phyloP scores from a whole-genome alignment of 2,797 vertebrate species.

The Sebastes diploproa region DNA sequence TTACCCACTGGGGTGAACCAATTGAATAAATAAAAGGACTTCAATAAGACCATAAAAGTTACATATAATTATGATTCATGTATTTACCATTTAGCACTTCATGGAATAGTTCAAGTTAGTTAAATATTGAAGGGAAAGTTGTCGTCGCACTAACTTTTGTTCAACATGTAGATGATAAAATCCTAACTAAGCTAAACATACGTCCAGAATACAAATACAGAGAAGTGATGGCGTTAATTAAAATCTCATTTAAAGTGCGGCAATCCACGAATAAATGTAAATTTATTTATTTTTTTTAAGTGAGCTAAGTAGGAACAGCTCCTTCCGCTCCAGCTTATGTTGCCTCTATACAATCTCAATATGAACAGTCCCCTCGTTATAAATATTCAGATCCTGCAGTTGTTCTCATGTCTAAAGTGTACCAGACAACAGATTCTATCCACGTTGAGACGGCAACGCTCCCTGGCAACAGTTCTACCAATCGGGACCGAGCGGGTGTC shows the following conservation, averaged over 20 bases:
- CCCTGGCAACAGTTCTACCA: slow-evolving; percentile 86
- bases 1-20: background rate
- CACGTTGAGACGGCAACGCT: slow-evolving; percentile 81
- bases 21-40: background rate
- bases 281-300: background rate
- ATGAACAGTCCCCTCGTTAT: slow-evolving; percentile 80
- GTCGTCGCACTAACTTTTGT: slow-evolving; percentile 9
- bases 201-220: background rate
- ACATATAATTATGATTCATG: slow-evolving; percentile 12
- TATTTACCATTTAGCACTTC: slow-evolving; percentile 4
- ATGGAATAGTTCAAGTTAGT: slow-evolving; percentile 21
- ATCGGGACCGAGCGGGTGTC: slow-evolving; percentile 77
- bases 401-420: slow-evolving; percentile 83
- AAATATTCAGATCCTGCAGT: slow-evolving; percentile 88
- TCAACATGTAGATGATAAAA: background rate
- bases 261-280: background rate
- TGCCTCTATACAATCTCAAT: slow-evolving; percentile 76
- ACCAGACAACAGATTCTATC: slow-evolving; percentile 84
- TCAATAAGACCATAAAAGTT: slow-evolving; percentile 36
- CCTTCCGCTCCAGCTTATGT: slow-evolving; percentile 37
- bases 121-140: slow-evolving; percentile 32
- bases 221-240: background rate
- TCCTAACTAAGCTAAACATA: background rate
- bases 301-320: slow-evolving; percentile 12
- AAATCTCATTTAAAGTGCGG: slow-evolving; percentile 1